Evolutionary conservation across 64 coral and sea anemone species (phyloP).

Genomic region (Platygyra sinensis): DNA sequence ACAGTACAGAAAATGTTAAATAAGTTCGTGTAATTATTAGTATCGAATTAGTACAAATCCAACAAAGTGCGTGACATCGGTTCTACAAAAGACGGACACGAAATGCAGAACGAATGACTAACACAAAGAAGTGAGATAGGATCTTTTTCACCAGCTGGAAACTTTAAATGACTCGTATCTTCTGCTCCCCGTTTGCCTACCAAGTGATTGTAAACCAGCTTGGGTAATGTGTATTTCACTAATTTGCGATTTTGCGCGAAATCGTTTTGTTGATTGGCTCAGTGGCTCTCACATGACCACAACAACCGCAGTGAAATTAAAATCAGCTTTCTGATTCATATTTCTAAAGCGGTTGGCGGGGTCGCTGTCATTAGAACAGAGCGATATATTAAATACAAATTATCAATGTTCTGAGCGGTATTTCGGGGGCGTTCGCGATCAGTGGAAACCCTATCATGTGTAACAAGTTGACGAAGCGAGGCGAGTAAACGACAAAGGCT

Average conservation of each 20-base stretch:
- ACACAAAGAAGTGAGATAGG: background rate
- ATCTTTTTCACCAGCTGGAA: background rate
- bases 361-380: background rate
- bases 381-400: conserved; percentile 19
- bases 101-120: background rate
- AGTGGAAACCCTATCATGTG: conserved; percentile 4
- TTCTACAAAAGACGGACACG: too few relatives aligned
- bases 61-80: background rate
- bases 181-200: background rate
- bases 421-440: conserved; percentile 22
- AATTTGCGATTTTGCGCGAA: background rate
- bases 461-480: background rate
- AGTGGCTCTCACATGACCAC: conserved; percentile 15
- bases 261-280: conserved; percentile 2
- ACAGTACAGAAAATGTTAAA: background rate
- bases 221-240: background rate
- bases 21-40: background rate
- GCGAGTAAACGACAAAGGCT: background rate
- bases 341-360: background rate
- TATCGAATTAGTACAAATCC: background rate
- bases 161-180: background rate
- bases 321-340: conserved; percentile 1
- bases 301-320: conserved; percentile 18
- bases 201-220: background rate
- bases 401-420: background rate